Evolutionary conservation across 2,113 vertebrate species (phyloP).

Genomic region (Mugil cephalus): DNA sequence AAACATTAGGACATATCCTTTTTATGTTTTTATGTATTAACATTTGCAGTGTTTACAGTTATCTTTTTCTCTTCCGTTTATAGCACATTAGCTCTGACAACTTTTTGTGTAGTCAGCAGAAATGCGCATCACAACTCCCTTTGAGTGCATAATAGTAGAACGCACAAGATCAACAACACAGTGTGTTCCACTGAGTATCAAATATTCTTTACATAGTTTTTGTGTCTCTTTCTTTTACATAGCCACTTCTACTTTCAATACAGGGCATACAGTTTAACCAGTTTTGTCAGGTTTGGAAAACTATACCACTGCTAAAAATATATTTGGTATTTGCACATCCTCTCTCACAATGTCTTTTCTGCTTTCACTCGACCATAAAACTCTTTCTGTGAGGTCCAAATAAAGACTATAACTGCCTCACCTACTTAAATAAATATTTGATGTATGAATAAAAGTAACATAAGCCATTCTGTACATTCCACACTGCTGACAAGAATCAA

Average conservation of each 20-base stretch:
- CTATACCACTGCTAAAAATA: neutral
- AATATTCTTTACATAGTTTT: neutral
- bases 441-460: slow-evolving; percentile 21
- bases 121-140: neutral
- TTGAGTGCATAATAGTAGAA: neutral
- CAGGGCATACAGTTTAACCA: no score
- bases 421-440: slow-evolving; percentile 42
- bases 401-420: slow-evolving; percentile 18
- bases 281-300: neutral
- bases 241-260: neutral
- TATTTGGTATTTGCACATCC: neutral
- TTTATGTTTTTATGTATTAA: slow-evolving; percentile 6
- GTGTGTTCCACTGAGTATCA: neutral
- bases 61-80: slow-evolving; percentile 3
- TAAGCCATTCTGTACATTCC: slow-evolving; percentile 73
- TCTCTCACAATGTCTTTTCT: neutral
- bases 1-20: neutral
- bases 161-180: slow-evolving; percentile 8
- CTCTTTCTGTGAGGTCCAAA: slow-evolving; percentile 11
- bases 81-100: slow-evolving; percentile 18
- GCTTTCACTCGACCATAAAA: slow-evolving; percentile 13
- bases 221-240: neutral
- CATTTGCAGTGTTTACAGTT: slow-evolving; percentile 15
- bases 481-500: slow-evolving; percentile 50
- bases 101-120: slow-evolving; percentile 14